Evolutionary conservation across 2,797 vertebrate species (phyloP).

Genomic region (Meriones psammophilus): DNA sequence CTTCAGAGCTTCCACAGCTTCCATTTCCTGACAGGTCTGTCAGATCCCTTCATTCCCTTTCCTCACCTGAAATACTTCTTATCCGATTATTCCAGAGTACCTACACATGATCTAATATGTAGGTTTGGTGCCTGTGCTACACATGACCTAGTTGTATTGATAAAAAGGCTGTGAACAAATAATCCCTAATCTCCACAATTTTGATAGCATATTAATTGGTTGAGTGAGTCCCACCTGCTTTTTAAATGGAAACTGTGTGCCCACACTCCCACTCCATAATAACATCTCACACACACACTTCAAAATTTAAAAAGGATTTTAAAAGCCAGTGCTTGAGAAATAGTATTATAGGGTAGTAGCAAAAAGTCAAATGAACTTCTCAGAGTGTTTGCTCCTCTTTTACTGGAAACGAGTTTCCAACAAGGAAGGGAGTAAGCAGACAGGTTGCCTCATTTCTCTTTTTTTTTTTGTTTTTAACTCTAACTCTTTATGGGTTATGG

Average conservation of each 20-base stretch:
- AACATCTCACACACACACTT: not conserved
- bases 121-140: not conserved
- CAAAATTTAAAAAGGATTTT: not conserved
- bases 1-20: not conserved
- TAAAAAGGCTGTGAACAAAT: not conserved
- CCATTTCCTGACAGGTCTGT: not conserved
- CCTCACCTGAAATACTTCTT: not conserved
- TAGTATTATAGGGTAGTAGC: not conserved
- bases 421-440: not conserved
- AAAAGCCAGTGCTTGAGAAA: not conserved
- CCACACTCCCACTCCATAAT: not conserved
- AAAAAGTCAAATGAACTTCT: constrained; percentile 21
- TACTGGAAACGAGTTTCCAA: not conserved
- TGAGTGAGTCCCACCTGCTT: not conserved
- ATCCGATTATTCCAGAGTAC: not conserved
- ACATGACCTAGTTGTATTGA: not conserved
- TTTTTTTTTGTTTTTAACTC: not conserved
- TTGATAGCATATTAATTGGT: not conserved
- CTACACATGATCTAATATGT: not conserved
- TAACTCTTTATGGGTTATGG: not conserved
- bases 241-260: not conserved
- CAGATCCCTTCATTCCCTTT: not conserved
- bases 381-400: not conserved
- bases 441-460: not conserved
- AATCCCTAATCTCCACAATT: not conserved